Conservation (phyloP, 2,113 vertebrate species). For the Dasyprocta punctata region DNA sequence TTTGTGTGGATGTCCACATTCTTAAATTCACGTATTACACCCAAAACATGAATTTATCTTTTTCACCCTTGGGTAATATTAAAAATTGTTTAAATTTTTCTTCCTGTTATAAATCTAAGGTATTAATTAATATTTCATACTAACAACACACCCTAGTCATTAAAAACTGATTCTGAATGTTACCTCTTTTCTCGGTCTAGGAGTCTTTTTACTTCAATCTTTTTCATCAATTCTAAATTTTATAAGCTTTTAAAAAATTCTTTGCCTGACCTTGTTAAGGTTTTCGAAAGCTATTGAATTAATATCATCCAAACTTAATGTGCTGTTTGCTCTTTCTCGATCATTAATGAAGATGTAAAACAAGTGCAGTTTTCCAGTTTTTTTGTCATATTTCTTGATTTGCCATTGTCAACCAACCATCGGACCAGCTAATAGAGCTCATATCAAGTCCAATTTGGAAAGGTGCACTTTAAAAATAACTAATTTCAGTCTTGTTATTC, state of each 20-base stretch:
- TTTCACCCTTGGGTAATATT: slow-evolving; percentile 29
- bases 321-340: slow-evolving; percentile 60
- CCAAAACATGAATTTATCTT: slow-evolving; percentile 35
- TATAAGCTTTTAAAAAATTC: background rate
- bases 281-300: slow-evolving; percentile 69
- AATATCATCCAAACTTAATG: slow-evolving; percentile 53
- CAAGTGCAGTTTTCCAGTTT: background rate
- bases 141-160: background rate
- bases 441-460: slow-evolving; percentile 56
- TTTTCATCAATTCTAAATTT: slow-evolving; percentile 55
- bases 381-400: slow-evolving; percentile 50
- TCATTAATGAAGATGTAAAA: slow-evolving; percentile 56
- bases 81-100: slow-evolving; percentile 52
- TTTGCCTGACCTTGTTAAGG: slow-evolving; percentile 19
- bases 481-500: slow-evolving; percentile 49
- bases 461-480: slow-evolving; percentile 59
- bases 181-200: background rate
- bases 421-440: background rate
- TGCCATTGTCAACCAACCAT: background rate
- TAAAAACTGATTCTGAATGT: background rate
- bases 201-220: slow-evolving; percentile 32
- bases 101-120: slow-evolving; percentile 6
- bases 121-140: slow-evolving; percentile 44
- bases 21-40: background rate
- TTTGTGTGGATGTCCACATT: slow-evolving; percentile 27